Evolutionary conservation across 2,888 invertebrate genomes (phyloP).

Genomic region (Lepidonotus clava): DNA sequence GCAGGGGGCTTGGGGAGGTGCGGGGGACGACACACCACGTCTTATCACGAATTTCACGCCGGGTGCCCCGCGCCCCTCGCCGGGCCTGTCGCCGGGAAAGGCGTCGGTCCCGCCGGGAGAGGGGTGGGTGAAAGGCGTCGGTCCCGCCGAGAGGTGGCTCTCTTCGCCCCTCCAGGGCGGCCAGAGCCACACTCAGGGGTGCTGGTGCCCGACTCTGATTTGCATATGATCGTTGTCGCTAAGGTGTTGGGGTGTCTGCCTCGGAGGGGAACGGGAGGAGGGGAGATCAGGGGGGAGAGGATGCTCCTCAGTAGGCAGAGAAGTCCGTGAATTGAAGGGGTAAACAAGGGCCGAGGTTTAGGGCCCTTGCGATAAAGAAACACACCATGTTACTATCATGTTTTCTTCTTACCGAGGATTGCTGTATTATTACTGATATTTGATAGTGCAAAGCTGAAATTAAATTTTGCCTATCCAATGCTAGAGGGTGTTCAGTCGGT

Average conservation of each 20-base stretch:
- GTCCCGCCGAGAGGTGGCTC: not conserved
- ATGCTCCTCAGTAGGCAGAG: not conserved
- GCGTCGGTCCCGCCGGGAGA: not conserved
- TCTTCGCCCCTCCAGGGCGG: not conserved
- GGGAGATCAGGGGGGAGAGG: not conserved
- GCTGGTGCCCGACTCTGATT: not conserved
- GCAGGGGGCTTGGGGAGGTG: not conserved
- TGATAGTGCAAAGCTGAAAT: too few species aligned
- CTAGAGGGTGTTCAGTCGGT: too few species aligned
- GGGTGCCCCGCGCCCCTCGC: not conserved
- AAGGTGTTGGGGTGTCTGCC: not conserved
- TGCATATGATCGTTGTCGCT: constrained; percentile 24
- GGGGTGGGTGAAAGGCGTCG: not conserved
- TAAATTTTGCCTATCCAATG: too few species aligned
- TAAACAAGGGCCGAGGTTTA: too few species aligned
- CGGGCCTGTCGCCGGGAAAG: not conserved
- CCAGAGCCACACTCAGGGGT: not conserved
- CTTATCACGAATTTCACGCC: constrained; percentile 42
- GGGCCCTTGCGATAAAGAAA: too few species aligned
- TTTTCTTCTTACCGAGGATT: too few species aligned
- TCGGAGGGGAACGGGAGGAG: not conserved
- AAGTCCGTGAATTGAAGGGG: too few species aligned
- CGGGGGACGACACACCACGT: not conserved
- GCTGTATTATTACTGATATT: too few species aligned
- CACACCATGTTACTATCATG: too few species aligned